Evolutionary conservation across 2,888 invertebrate species (phyloP), one percentile per base, ranked within the genome.

Genomic region (Drosophila subsilvestris): DNA sequence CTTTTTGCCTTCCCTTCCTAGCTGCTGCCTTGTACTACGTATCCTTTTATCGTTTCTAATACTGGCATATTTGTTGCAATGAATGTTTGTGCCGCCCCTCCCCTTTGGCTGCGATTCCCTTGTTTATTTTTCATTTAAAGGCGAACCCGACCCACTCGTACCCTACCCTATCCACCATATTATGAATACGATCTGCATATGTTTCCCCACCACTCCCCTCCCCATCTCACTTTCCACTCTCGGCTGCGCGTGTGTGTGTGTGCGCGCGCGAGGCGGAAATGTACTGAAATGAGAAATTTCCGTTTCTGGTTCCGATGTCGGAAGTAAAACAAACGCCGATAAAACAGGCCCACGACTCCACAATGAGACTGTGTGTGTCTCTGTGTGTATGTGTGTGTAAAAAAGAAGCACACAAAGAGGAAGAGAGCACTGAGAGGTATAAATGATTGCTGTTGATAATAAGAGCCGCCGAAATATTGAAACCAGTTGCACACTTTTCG

Each of bases 231-330:
- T 53, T 12, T 42, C 27, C 20, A 17, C 42, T n/a, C 22, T 44
- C 63, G 42, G 27, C 10, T 25, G 62, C 55, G 59, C 55, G 48
- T 60, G 57, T 55, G 59, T 58, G 48, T 60, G 57, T 55, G 25
- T 55, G 54, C 57, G 55, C 59, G 74, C 20, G 55, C 57, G 74
- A 48, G 47, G 68, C 86, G 87, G 86, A 87, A 86, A 85, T 86
- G 86, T 86, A 80, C 79, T 78, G 82, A 80, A 84, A 87, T 84
- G 84, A 84, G 87, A 86, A 87, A 86, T 87, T 86, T 86, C 86
- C 86, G 86, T 76, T 86, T 84, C 87, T 86, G 86, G 80, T 86
- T 87, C 84, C 87, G 86, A 74, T 76, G 82, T 80, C 86, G 86
- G 86, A 86, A 86, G 79, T 86, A 86, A 85, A 85, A 85, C 85